These are phyloP conservation scores for Chaetops frenatus DNA, from an alignment of 2,113 vertebrate genomes.

Conservation along the genomic window DNA sequence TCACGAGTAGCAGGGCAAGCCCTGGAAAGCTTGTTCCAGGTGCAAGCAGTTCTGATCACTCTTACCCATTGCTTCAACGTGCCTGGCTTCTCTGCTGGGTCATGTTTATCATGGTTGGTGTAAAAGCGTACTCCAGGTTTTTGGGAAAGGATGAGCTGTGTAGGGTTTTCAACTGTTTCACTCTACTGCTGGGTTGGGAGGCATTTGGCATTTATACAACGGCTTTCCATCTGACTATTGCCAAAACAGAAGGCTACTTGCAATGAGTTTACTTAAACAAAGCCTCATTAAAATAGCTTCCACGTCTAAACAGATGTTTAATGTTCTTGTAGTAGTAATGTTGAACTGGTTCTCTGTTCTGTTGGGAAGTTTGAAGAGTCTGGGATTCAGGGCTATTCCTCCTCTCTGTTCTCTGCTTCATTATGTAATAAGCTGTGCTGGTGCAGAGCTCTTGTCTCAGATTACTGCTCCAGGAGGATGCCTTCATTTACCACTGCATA, in stretches of 20 bases:
- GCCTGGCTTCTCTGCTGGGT: background rate
- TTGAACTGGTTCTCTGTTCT: background rate
- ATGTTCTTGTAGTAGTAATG: background rate
- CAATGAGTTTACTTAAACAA: conserved; percentile 40
- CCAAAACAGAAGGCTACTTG: conserved; percentile 46
- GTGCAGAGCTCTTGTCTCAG: background rate
- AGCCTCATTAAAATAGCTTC: conserved; percentile 59
- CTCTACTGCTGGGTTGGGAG: background rate
- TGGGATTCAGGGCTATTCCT: background rate
- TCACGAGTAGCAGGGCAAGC: background rate
- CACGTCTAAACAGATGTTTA: conserved; percentile 1
- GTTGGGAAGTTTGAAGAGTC: background rate
- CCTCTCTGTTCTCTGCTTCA: background rate
- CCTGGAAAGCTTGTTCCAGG: background rate
- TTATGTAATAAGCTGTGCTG: conserved; percentile 11
- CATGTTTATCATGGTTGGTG: background rate
- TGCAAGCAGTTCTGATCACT: background rate
- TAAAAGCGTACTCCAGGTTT: background rate
- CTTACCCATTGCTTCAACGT: background rate
- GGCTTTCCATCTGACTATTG: background rate
- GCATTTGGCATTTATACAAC: background rate
- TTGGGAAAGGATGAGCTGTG: background rate
- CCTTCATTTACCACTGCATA: conserved; percentile 5
- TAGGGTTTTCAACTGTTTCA: background rate
- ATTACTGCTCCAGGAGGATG: background rate